These are phyloP conservation scores for Portevinia maculata DNA, from an alignment of 2,888 invertebrate species.

Conservation along the genomic window DNA sequence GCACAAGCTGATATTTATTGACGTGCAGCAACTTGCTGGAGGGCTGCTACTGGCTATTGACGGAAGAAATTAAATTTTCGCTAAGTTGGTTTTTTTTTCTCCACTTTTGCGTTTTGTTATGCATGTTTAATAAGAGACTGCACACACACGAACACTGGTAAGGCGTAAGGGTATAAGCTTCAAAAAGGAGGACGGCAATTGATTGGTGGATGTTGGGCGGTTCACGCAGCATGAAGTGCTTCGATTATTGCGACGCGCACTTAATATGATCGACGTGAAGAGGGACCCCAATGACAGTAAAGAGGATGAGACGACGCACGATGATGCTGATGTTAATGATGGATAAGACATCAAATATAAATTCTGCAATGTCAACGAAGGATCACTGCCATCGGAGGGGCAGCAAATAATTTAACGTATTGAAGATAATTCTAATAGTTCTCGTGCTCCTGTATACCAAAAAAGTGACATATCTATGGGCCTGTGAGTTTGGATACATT, in stretches of 20 bases:
- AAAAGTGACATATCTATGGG: not conserved
- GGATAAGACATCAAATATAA: slow-evolving; percentile 68
- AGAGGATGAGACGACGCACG: slow-evolving; percentile 46
- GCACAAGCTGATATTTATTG: slow-evolving; percentile 64
- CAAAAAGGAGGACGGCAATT: slow-evolving; percentile 40
- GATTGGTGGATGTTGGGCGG: slow-evolving; percentile 68
- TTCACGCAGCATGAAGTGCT: slow-evolving; percentile 73
- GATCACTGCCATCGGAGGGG: slow-evolving; percentile 44
- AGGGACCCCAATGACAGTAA: slow-evolving; percentile 68
- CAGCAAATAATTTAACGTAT: slow-evolving; percentile 35
- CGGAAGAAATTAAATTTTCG: slow-evolving; percentile 74
- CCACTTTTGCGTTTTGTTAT: slow-evolving; percentile 44
- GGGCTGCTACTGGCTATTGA: slow-evolving; percentile 74
- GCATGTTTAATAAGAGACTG: slow-evolving; percentile 45
- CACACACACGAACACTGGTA: not conserved
- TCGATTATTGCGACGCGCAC: slow-evolving; percentile 70
- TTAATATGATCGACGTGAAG: slow-evolving; percentile 72
- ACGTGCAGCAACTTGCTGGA: slow-evolving; percentile 62
- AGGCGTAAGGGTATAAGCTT: slow-evolving; percentile 12
- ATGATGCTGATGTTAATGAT: slow-evolving; percentile 38
- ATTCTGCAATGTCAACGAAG: slow-evolving; percentile 62
- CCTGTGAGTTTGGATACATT: not conserved
- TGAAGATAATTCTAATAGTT: slow-evolving; percentile 57
- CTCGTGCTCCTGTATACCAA: not conserved
- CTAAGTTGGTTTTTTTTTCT: slow-evolving; percentile 40